Percentiles rank a stretch among this genome's conserved stretches.
These are phyloP conservation scores for Melanostoma mellinum DNA, from an alignment of 2,888 invertebrate genomes.

Conservation along the genomic window DNA sequence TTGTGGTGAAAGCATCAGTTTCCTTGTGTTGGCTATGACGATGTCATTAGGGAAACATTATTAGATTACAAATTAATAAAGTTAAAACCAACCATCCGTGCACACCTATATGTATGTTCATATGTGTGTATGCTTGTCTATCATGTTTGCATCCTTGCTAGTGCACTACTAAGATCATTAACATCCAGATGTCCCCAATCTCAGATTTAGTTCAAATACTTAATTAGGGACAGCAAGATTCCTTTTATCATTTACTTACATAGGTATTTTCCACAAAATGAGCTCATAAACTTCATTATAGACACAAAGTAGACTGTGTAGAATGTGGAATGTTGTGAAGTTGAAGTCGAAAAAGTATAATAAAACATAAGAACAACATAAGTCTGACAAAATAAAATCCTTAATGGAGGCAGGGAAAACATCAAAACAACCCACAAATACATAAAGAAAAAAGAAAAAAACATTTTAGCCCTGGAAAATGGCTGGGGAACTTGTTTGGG, in stretches of 20 bases:
- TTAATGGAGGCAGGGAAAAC: conserved; percentile 28
- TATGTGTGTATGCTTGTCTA: neutral
- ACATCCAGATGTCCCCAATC: conserved; percentile 45
- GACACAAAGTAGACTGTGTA: conserved; percentile 1
- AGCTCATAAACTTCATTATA: conserved; percentile 36
- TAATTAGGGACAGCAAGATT: conserved; percentile 32
- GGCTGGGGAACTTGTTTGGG: conserved; percentile 20
- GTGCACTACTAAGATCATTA: conserved; percentile 3
- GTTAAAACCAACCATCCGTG: conserved; percentile 3
- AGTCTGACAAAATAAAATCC: conserved; percentile 2
- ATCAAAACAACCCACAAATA: too few species aligned
- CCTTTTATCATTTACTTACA: conserved; percentile 14
- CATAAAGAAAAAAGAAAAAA: neutral
- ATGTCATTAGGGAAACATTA: conserved; percentile 30
- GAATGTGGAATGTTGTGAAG: too few species aligned
- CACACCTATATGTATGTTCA: neutral
- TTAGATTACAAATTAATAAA: conserved; percentile 48
- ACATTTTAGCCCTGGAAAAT: neutral
- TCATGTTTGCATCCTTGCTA: conserved; percentile 12
- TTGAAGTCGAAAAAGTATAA: neutral
- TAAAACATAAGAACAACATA: neutral
- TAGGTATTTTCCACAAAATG: conserved; percentile 28
- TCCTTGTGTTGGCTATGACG: conserved; percentile 4
- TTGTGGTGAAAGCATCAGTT: conserved; percentile 19
- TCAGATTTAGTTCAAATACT: conserved; percentile 24